Conservation (phyloP, 2,113 vertebrate species). For the Ptyas mucosa region DNA sequence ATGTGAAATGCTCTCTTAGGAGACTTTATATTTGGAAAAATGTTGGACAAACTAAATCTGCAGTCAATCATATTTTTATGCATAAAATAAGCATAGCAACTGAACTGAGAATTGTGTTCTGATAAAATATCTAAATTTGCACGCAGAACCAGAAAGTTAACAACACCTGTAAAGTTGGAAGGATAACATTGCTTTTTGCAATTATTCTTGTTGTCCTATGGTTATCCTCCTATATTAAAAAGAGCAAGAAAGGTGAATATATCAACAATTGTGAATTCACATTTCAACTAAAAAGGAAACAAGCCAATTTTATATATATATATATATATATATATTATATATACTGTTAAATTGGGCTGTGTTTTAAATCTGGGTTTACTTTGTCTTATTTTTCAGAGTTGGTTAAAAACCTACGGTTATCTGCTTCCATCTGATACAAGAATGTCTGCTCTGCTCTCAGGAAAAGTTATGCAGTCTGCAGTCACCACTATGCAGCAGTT, state of each 20-base stretch:
- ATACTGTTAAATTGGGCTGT: not conserved
- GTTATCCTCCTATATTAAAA: not conserved
- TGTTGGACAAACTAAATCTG: not conserved
- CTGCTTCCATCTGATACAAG: conserved; percentile 82
- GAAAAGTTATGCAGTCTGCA: conserved; percentile 86
- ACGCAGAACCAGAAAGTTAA: not conserved
- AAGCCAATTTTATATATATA: not conserved
- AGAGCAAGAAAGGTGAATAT: not conserved
- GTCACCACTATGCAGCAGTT: conserved; percentile 91
- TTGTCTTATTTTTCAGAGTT: conserved; percentile 73
- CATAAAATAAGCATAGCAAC: not conserved
- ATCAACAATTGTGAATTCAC: not conserved
- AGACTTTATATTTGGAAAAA: not conserved
- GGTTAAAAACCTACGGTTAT: conserved; percentile 90
- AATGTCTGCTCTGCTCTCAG: conserved; percentile 81
- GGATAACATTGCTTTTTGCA: not conserved
- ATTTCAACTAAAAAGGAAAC: not conserved
- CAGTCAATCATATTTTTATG: not conserved
- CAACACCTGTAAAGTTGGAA: not conserved
- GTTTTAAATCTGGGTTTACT: conserved; percentile 23
- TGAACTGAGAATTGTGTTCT: not conserved
- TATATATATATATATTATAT: no score
- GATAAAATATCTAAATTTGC: conserved; percentile 9
- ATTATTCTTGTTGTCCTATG: not conserved
- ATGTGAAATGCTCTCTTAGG: not conserved